Conservation (phyloP, 2,113 vertebrate genomes). For the Cheirogaleus medius region DNA sequence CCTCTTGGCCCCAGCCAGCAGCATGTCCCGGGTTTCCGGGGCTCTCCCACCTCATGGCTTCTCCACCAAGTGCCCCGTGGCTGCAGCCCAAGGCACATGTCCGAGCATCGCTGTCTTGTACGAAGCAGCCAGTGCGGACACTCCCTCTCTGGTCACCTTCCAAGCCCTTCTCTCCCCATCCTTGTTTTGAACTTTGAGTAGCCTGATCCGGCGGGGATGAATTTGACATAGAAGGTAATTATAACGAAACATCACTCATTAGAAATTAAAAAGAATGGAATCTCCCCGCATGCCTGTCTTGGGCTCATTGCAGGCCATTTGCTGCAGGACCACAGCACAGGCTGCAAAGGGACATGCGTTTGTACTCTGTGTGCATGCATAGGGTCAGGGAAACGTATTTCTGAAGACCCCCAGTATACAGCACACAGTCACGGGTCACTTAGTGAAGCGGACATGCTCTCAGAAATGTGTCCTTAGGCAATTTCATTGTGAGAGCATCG, state of each 20-base stretch:
- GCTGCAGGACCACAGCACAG: neutral
- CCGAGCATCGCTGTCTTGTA: accelerated
- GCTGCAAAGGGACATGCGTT: accelerated
- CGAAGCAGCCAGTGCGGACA: accelerated
- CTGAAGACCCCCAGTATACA: neutral
- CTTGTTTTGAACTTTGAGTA: neutral
- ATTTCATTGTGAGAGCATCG: neutral
- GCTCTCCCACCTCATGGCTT: neutral
- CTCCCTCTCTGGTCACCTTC: neutral
- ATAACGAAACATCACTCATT: neutral
- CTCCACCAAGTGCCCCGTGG: neutral
- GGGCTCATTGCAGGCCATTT: neutral
- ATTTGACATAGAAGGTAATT: neutral
- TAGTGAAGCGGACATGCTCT: neutral
- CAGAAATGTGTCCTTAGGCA: neutral
- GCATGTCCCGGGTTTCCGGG: neutral
- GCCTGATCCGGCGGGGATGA: too few species aligned
- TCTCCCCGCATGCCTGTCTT: accelerated
- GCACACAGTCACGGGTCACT: accelerated
- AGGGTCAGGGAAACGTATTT: neutral
- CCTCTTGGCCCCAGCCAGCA: neutral
- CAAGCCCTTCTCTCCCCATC: neutral
- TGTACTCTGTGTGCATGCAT: neutral
- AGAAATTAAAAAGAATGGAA: neutral
- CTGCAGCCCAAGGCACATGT: neutral